A percentile compares a stretch with the other conserved stretches of the same genome.
Conservation (phyloP, 2,113 vertebrate genomes). For the Pseudorhombus dupliciocellatus region DNA sequence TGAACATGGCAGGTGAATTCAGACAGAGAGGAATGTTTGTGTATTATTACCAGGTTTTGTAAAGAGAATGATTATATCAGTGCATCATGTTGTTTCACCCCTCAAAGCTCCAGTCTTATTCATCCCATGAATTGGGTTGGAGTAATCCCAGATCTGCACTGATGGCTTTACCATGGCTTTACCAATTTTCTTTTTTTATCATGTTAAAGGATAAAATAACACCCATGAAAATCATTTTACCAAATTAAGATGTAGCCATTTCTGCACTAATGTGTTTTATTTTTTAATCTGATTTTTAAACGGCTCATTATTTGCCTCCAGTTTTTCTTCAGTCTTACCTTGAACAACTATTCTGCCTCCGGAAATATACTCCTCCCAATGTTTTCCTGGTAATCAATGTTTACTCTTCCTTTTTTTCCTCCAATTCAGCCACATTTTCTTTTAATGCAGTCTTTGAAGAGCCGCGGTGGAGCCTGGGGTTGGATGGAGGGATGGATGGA, state of each 20-base stretch:
- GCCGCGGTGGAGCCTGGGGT: conserved; percentile 61
- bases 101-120: conserved; percentile 5
- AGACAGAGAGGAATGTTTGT: not conserved
- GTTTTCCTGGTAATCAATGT: conserved; percentile 63
- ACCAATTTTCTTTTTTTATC: not conserved
- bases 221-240: not conserved
- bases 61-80: not conserved
- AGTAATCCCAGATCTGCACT: not conserved
- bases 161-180: no score
- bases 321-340: conserved; percentile 3
- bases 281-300: not conserved
- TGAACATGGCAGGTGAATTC: conserved; percentile 24
- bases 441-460: conserved; percentile 72
- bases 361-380: conserved; percentile 38
- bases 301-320: not conserved
- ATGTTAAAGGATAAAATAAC: not conserved
- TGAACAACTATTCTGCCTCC: conserved; percentile 46
- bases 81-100: not conserved
- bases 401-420: conserved; percentile 29
- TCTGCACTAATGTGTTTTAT: not conserved
- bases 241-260: not conserved
- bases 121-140: not conserved
- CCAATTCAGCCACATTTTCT: conserved; percentile 34
- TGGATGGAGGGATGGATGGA: conserved; percentile 20
- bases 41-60: not conserved